Evolutionary conservation across 1,140 invertebrate genomes (phyloP), one percentile per base, ranked within the genome.

Genomic region (Drosophila miranda): DNA sequence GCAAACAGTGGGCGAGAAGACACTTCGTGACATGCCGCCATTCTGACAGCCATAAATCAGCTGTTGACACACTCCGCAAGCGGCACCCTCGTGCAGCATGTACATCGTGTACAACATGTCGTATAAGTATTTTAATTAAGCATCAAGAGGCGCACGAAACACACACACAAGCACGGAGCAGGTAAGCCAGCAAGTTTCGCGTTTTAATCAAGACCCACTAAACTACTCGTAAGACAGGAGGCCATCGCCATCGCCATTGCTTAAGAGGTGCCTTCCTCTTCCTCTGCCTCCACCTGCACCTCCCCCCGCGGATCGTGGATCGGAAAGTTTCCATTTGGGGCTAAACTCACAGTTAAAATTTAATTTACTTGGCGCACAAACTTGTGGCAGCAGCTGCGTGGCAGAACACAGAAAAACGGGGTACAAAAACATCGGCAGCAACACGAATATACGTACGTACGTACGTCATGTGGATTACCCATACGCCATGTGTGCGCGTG

Each of bases 81-180:
- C 34, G 34, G 34, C 34, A 13, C 13, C 9, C 14, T 4, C 23
- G 23, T 23, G 23, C 23, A 23, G 3, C 23, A 51, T 48, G 21
- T 21, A 48, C 30, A 21, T 21, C 70, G 13, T 73, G 81, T 77
- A 86, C 77, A 74, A 77, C 81, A 86, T 86, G 81, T 86, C 81
- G 82, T 81, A 81, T 87, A 87, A 86, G 81, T 86, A 86, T 86
- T 86, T 86, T 86, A 86, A 86, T 86, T 86, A 86, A 86, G 82
- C 82, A 86, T 87, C 81, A 86, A 86, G 77, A 64, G 74, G 54
- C 81, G 63, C 67, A 51, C 78, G 73, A 77, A 78, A 76, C 53
- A 73, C 50, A 57, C 63, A 71, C 55, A 59, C 16, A 19, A 19
- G 16, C 16, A 63, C 0, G 26, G 6, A 28, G 26, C 26, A 28